phyloP scores from a whole-genome alignment of 2,113 vertebrate species.

The Heterochromis multidens region DNA sequence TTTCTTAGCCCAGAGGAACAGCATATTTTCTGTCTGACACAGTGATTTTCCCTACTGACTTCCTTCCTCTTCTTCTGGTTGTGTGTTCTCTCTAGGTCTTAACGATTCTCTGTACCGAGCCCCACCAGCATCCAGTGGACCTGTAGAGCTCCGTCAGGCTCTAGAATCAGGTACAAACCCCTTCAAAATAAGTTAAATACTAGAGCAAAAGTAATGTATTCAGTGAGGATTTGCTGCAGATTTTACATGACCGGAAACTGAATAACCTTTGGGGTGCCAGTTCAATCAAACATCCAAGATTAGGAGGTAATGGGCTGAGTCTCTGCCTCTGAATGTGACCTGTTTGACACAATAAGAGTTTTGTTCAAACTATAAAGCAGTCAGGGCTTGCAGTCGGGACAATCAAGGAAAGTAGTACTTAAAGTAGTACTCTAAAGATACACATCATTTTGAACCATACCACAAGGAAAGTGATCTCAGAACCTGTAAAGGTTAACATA shows the following conservation, averaged over 20 bases:
- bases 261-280: neutral
- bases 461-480: neutral
- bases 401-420: neutral
- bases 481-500: neutral
- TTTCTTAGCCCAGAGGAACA: neutral
- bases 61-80: neutral
- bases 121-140: slow-evolving; percentile 1
- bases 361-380: too few species aligned
- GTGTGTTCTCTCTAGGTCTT: slow-evolving; percentile 3
- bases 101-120: slow-evolving; percentile 24
- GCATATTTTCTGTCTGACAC: neutral
- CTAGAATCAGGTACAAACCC: slow-evolving; percentile 30
- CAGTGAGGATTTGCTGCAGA: neutral
- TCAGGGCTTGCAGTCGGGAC: too few species aligned
- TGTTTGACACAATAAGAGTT: neutral
- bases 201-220: neutral
- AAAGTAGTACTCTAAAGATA: neutral
- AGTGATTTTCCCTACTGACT: neutral
- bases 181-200: neutral
- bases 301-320: neutral
- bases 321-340: neutral
- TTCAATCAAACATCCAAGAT: neutral
- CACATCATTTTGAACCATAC: neutral
- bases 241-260: neutral
- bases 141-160: slow-evolving; percentile 11